Base-by-base conservation (phyloP, 2,888 invertebrate species). In the Trachelus iudaicus region DNA sequence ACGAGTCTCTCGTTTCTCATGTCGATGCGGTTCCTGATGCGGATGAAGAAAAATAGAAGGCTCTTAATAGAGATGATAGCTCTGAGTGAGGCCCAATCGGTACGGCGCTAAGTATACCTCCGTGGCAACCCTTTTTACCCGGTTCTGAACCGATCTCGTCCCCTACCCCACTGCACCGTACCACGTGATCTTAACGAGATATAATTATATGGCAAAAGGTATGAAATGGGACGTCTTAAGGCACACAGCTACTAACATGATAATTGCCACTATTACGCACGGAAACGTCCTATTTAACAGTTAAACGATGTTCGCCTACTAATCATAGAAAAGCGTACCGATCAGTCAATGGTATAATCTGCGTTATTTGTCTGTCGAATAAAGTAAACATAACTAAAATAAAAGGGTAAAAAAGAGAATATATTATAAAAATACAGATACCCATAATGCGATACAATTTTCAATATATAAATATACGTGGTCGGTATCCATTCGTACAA, bases 181-280 rank as follows among this genome's bases (percentile, higher is more conserved):
- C 85, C 85, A 34, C 84, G 86, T 84, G 84, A 87, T 89, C 87
- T 86, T 87, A 89, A 90, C 87, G 87, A 89, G 87, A 86, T 86
- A 85, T 89, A 90, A 89, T 90, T 89, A 87, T 85, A 89, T 84
- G 85, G 87, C 86, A 85, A 86, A 87, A 87, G 86, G 86, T 87
- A 85, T 85, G 85, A 83, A 85, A 40, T 77, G 69, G 85, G 87
- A 88, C 88, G 86, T 86, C 86, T 85, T 84, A 76, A 82, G 85
- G 85, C 89, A 88, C 87, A 87, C 83, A 85, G 86, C 87, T 83
- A 89, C 89, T 90, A 89, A 90, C 90, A 88, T 88, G 90, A 90
- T 90, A 91, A 91, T 91, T 90, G 90, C 88, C 86, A 87, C 87
- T 88, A 89, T 91, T 90, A 90, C 87, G 86, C 83, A 85, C 85